Conservation (phyloP, 2,113 vertebrate species). For the Hypomesus transpacificus region DNA sequence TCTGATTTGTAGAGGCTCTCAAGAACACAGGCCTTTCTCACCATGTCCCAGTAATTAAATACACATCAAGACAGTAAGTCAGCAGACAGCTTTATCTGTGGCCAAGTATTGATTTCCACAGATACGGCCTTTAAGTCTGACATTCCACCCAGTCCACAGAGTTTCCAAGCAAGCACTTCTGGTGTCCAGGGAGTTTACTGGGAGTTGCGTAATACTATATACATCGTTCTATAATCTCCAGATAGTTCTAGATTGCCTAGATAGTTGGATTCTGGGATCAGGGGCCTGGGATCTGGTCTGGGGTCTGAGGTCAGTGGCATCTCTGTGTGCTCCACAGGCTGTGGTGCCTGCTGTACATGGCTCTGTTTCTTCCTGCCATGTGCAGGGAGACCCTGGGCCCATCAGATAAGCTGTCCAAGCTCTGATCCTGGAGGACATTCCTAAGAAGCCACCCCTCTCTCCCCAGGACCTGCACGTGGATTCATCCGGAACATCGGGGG, state of each 20-base stretch:
- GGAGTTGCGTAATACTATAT: too few species aligned
- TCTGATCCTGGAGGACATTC: conserved; percentile 51
- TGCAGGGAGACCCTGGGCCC: conserved; percentile 22
- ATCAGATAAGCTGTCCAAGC: conserved; percentile 61
- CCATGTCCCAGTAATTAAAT: not conserved
- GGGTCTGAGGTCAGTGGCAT: conserved; percentile 3
- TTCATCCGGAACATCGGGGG: conserved; percentile 30
- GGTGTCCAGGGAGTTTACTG: not conserved
- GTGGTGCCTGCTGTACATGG: too few species aligned
- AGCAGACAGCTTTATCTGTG: conserved; percentile 3
- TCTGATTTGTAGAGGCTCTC: not conserved
- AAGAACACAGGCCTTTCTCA: not conserved
- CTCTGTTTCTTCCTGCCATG: too few species aligned
- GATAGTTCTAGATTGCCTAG: too few species aligned
- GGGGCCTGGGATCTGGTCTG: conserved; percentile 37
- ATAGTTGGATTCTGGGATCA: too few species aligned
- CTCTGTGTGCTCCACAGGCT: too few species aligned
- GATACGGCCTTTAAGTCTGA: not conserved
- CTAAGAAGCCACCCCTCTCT: conserved; percentile 42
- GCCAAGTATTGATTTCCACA: not conserved
- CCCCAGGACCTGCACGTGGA: conserved; percentile 24
- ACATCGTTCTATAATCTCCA: too few species aligned
- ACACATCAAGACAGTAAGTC: not conserved
- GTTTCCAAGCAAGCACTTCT: not conserved
- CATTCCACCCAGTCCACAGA: not conserved